Evolutionary conservation across 2,888 invertebrate genomes (phyloP).

Genomic region (Melieria omissa): DNA sequence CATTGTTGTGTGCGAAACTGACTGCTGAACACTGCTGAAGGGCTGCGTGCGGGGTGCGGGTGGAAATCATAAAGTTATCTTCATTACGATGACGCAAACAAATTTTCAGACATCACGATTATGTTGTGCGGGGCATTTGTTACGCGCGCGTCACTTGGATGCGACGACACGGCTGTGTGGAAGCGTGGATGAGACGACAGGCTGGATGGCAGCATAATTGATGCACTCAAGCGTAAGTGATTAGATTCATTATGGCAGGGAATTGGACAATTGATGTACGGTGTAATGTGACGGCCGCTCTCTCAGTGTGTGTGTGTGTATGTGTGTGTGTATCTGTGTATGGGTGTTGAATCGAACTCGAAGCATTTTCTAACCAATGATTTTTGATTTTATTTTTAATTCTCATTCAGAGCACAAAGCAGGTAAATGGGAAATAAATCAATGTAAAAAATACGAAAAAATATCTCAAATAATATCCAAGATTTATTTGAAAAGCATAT

Average conservation of each 20-base stretch:
- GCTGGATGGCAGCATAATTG: constrained; percentile 64
- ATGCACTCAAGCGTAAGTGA: constrained; percentile 67
- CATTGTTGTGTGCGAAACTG: constrained; percentile 14
- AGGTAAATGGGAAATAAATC: not conserved
- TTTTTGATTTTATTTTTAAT: too few species aligned
- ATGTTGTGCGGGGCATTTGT: constrained; percentile 49
- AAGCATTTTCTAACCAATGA: too few species aligned
- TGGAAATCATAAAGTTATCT: constrained; percentile 52
- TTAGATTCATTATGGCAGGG: constrained; percentile 65
- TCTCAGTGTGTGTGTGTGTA: constrained; percentile 12
- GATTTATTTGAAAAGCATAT: not conserved
- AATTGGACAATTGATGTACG: constrained; percentile 44
- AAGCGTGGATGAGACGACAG: constrained; percentile 45
- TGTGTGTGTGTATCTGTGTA: constrained; percentile 6
- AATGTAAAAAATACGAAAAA: not conserved
- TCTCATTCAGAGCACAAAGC: too few species aligned
- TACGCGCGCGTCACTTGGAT: constrained; percentile 46
- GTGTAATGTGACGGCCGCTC: not conserved
- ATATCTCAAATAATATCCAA: not conserved
- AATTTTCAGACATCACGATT: constrained; percentile 52
- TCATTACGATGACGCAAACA: constrained; percentile 63
- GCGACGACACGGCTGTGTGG: constrained; percentile 1
- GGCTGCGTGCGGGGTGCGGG: constrained; percentile 12
- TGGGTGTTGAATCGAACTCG: constrained; percentile 44
- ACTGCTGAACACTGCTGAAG: constrained; percentile 2